Conservation (phyloP, 2,888 invertebrate species). For the Tinea semifulvella region DNA sequence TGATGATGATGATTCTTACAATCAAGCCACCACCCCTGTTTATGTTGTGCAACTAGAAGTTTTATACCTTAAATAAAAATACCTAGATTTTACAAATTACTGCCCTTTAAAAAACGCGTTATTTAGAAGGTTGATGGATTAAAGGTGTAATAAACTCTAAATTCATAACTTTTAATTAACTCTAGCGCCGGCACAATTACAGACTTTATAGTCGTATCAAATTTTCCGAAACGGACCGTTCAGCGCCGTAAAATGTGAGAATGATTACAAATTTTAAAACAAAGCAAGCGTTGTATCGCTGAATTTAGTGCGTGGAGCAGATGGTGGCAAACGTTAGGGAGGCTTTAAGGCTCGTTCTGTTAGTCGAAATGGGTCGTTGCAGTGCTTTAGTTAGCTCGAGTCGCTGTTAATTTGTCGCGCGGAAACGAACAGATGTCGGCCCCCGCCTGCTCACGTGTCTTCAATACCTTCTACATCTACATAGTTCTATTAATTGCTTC, state of each 20-base stretch:
- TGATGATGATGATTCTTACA: too few species aligned
- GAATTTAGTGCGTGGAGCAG: constrained; percentile 58
- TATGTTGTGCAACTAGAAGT: too few species aligned
- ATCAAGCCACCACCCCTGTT: too few species aligned
- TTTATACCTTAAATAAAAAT: too few species aligned
- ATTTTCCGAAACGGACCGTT: constrained; percentile 63
- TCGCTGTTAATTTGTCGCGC: constrained; percentile 57
- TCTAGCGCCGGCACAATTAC: constrained; percentile 63
- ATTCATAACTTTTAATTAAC: constrained; percentile 67
- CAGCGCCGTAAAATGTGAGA: constrained; percentile 63
- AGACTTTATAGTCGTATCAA: constrained; percentile 63
- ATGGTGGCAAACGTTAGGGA: constrained; percentile 53
- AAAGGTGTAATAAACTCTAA: constrained; percentile 37
- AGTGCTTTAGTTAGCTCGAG: constrained; percentile 48
- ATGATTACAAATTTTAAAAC: constrained; percentile 66
- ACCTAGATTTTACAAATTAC: neutral
- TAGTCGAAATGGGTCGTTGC: constrained; percentile 45
- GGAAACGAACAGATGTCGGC: constrained; percentile 52
- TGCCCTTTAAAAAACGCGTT: neutral
- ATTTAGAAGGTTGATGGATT: constrained; percentile 8
- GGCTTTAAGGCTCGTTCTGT: constrained; percentile 51
- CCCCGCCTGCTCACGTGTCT: constrained; percentile 21
- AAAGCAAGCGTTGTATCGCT: constrained; percentile 52
- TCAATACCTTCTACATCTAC: neutral
- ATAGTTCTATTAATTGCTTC: too few species aligned